Evolutionary conservation across 2,113 vertebrate species (phyloP).

Genomic region (Chloropsis hardwickii): DNA sequence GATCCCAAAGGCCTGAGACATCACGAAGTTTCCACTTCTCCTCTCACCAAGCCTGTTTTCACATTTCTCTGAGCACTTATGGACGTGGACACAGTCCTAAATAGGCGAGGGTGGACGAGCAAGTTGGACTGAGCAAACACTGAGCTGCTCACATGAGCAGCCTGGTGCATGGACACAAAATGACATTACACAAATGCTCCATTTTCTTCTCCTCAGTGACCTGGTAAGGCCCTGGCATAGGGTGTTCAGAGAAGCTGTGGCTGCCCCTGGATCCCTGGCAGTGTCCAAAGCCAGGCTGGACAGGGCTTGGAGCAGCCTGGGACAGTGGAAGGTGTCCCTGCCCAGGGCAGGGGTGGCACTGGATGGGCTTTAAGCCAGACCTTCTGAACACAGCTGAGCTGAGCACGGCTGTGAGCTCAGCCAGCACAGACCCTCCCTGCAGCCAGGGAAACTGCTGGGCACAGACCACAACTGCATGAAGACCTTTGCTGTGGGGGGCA

Average conservation of each 20-base stretch:
- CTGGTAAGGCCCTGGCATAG: neutral
- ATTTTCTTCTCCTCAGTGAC: neutral
- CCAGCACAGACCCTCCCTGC: neutral
- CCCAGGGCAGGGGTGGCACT: neutral
- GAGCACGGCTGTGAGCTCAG: neutral
- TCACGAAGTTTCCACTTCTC: neutral
- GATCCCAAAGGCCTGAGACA: neutral
- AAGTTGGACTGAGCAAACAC: neutral
- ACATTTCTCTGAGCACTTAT: neutral
- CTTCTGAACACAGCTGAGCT: fast-evolving
- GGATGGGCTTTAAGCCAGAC: neutral
- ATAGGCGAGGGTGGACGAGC: fast-evolving
- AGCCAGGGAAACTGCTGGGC: neutral
- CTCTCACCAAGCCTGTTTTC: neutral
- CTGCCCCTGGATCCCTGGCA: neutral
- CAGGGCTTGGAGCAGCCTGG: neutral
- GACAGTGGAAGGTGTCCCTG: neutral
- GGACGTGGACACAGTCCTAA: neutral
- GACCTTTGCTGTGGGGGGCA: neutral
- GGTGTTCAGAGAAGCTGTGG: neutral
- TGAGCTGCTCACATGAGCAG: neutral
- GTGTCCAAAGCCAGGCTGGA: fast-evolving
- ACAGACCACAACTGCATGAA: neutral
- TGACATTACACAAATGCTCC: fast-evolving
- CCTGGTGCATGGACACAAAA: neutral